Evolutionary conservation across 1,140 invertebrate species (phyloP).

Genomic region (Zaprionus ornatus): DNA sequence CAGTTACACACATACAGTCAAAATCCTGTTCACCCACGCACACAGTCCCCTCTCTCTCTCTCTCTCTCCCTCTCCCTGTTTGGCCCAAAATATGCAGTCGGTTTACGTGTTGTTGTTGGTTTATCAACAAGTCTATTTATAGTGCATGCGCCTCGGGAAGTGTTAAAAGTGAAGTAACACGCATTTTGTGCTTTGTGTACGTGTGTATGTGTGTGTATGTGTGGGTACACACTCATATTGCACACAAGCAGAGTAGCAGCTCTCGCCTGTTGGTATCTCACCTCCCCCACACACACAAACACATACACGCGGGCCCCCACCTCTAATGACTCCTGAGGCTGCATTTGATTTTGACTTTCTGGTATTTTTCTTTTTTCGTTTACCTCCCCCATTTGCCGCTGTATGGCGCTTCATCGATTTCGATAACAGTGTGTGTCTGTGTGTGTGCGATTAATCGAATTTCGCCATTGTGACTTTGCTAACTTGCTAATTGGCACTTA

Average conservation of each 20-base stretch:
- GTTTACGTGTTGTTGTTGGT: constrained; percentile 45
- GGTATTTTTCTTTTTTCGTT: no score
- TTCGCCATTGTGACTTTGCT: not conserved
- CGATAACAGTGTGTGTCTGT: constrained; percentile 6
- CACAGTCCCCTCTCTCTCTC: constrained; percentile 1
- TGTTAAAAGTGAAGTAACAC: constrained; percentile 47
- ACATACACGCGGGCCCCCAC: not conserved
- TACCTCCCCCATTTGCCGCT: not conserved
- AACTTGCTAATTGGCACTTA: constrained; percentile 2
- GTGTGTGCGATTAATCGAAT: constrained; percentile 18
- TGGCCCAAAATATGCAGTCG: constrained; percentile 47
- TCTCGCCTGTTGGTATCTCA: constrained; percentile 1
- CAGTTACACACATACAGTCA: constrained; percentile 21
- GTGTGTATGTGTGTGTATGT: not conserved
- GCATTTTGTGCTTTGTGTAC: not conserved
- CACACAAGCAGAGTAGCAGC: not conserved
- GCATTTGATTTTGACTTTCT: constrained; percentile 29
- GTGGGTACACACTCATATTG: not conserved
- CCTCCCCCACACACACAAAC: not conserved
- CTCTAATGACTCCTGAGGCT: constrained; percentile 28
- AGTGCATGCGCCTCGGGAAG: constrained; percentile 52
- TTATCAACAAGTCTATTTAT: constrained; percentile 81
- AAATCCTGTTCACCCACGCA: constrained; percentile 22
- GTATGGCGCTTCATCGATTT: constrained; percentile 6
- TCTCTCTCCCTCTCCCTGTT: not conserved